Conservation (phyloP, 2,113 vertebrate genomes). For the Brienomyrus longianalis region DNA sequence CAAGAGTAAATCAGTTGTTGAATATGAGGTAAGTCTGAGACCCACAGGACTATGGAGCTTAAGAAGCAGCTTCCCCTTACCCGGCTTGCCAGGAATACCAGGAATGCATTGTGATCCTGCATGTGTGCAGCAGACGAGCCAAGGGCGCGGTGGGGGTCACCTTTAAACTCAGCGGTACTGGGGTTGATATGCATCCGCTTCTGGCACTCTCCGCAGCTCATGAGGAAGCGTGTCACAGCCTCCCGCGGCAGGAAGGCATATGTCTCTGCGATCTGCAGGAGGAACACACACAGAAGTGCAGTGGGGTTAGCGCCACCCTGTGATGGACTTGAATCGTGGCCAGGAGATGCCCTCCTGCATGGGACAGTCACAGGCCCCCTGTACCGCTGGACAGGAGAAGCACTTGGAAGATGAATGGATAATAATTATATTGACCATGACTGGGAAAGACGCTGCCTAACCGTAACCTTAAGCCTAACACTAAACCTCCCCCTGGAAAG, state of each 20-base stretch:
- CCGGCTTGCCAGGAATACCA: neutral
- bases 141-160: conserved; percentile 43
- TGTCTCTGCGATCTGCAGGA: conserved; percentile 88
- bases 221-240: conserved; percentile 94
- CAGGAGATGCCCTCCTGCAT: neutral
- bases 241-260: conserved; percentile 94
- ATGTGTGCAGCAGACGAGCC: neutral
- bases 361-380: neutral
- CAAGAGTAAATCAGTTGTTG: neutral
- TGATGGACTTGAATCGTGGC: neutral
- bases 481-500: neutral
- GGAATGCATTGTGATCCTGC: neutral
- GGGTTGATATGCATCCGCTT: conserved; percentile 98
- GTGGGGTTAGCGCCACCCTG: conserved; percentile 4
- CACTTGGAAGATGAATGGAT: neutral
- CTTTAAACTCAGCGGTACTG: conserved; percentile 94
- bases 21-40: neutral
- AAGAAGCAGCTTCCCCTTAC: neutral
- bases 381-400: neutral
- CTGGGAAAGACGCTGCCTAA: neutral
- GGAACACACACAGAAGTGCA: conserved; percentile 26
- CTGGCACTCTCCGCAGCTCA: conserved; percentile 98
- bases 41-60: neutral
- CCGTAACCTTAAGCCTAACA: neutral
- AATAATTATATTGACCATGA: neutral